Evolutionary conservation across 2,888 invertebrate species (phyloP).

Genomic region (Drosophila subquinaria): DNA sequence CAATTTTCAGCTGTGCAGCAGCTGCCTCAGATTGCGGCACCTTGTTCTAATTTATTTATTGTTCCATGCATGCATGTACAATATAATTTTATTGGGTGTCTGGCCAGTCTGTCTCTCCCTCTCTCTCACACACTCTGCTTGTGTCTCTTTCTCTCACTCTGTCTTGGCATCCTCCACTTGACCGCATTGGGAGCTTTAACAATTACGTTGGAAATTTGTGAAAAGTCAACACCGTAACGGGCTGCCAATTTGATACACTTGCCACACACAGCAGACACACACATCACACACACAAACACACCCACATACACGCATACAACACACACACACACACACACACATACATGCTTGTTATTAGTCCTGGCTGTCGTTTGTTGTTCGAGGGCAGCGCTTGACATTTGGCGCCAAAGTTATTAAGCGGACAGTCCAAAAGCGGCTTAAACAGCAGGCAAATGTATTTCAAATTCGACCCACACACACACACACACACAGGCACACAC

Average conservation of each 20-base stretch:
- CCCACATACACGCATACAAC: slow-evolving; percentile 7
- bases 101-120: slow-evolving; percentile 17
- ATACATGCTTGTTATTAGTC: slow-evolving; percentile 8
- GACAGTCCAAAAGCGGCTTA: slow-evolving; percentile 59
- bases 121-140: background rate
- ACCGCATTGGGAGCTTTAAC: slow-evolving; percentile 70
- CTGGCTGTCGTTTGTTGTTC: slow-evolving; percentile 1
- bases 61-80: slow-evolving; percentile 69
- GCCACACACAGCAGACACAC: slow-evolving; percentile 44
- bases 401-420: slow-evolving; percentile 74
- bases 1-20: slow-evolving; percentile 28
- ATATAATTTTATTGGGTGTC: slow-evolving; percentile 73
- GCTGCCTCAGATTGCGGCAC: slow-evolving; percentile 60
- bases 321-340: background rate
- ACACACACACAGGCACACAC: slow-evolving; percentile 1
- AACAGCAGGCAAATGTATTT: slow-evolving; percentile 64
- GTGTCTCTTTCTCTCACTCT: background rate
- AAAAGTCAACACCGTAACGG: slow-evolving; percentile 71
- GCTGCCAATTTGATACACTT: slow-evolving; percentile 78
- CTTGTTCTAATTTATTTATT: slow-evolving; percentile 80
- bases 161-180: slow-evolving; percentile 36
- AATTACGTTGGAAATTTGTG: slow-evolving; percentile 77
- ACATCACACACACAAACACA: slow-evolving; percentile 16
- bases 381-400: slow-evolving; percentile 60
- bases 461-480: slow-evolving; percentile 37